phyloP scores from a whole-genome alignment of 2,113 vertebrate genomes.

The Apteryx mantelli region DNA sequence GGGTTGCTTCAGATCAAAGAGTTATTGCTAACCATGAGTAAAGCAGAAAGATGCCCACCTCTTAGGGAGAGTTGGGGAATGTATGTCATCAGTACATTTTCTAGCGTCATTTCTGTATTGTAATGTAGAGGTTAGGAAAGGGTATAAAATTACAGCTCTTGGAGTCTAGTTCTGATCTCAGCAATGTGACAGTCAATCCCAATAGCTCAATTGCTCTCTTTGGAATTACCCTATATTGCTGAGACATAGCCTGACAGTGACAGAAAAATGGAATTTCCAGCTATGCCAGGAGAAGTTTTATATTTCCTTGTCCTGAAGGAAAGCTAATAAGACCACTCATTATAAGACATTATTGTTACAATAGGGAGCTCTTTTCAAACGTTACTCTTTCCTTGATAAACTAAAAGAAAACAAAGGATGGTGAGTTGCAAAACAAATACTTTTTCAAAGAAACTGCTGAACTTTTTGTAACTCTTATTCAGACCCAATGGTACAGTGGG shows the following conservation, averaged over 20 bases:
- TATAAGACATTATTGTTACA: neutral
- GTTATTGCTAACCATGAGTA: neutral
- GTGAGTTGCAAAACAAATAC: slow-evolving; percentile 24
- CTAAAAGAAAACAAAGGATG: slow-evolving; percentile 11
- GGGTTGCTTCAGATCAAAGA: neutral
- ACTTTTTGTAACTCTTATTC: slow-evolving; percentile 7
- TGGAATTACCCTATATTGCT: neutral
- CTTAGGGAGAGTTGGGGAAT: neutral
- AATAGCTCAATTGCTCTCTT: neutral
- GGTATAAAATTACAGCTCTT: neutral
- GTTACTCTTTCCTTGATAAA: neutral
- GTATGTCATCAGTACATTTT: neutral
- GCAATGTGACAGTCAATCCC: neutral
- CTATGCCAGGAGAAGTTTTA: neutral
- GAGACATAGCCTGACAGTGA: neutral
- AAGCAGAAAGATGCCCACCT: neutral
- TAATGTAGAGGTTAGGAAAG: neutral
- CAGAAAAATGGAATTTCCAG: neutral
- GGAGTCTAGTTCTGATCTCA: neutral
- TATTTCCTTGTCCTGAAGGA: neutral
- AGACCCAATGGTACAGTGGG: neutral
- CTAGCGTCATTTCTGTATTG: neutral
- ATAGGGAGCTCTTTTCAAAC: neutral
- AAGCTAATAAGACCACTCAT: neutral
- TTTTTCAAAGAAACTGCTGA: neutral